phyloP scores from a whole-genome alignment of 2,888 invertebrate species.

The Ommatoiulus sabulosus region DNA sequence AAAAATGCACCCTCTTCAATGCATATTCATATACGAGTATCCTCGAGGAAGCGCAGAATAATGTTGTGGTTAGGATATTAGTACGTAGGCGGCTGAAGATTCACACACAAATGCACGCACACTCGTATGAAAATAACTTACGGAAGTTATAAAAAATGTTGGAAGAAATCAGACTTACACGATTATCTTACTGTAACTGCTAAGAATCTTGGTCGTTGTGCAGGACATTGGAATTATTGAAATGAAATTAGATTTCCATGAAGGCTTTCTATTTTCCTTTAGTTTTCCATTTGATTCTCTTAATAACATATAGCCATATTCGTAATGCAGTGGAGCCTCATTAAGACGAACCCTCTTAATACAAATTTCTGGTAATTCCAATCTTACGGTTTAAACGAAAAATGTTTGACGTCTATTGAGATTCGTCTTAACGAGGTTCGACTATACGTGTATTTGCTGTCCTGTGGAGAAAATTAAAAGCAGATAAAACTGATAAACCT shows the following conservation, averaged over 20 bases:
- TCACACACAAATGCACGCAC: not conserved
- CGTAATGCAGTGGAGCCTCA: too few species aligned
- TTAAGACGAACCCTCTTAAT: too few species aligned
- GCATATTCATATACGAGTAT: constrained; percentile 30
- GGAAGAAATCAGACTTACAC: not conserved
- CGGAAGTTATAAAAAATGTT: constrained; percentile 16
- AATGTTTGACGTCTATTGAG: too few species aligned
- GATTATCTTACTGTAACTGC: not conserved
- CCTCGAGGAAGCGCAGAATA: not conserved
- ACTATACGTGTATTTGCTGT: too few species aligned
- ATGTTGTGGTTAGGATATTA: not conserved
- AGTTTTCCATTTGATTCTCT: too few species aligned
- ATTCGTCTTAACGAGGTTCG: too few species aligned
- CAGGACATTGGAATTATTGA: too few species aligned
- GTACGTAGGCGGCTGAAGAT: not conserved
- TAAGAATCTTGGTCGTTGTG: not conserved
- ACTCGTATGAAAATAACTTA: not conserved
- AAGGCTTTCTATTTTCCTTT: not conserved
- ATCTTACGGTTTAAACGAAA: too few species aligned
- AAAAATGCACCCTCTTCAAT: constrained; percentile 14
- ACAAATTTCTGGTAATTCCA: too few species aligned
- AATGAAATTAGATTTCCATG: not conserved
- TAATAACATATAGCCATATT: not conserved
- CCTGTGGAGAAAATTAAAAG: too few species aligned
- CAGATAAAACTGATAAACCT: too few species aligned